Conservation (phyloP, 2,113 vertebrate species). For the Vimba vimba region DNA sequence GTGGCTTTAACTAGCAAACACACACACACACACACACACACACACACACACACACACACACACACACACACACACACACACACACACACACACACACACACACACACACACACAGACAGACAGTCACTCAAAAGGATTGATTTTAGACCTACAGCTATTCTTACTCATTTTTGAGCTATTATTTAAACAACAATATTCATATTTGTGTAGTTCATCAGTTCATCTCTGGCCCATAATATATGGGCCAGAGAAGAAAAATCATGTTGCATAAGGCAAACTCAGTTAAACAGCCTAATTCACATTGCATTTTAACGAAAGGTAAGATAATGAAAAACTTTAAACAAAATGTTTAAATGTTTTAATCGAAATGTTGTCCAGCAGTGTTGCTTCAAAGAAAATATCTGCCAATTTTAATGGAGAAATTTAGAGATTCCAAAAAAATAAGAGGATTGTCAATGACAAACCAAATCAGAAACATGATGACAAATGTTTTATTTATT, state of each 20-base stretch:
- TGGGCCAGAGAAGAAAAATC: background rate
- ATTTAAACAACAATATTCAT: background rate
- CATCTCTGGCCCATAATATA: background rate
- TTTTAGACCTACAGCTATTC: background rate
- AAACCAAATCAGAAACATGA: background rate
- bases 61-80: background rate
- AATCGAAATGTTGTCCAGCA: background rate
- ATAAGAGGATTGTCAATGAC: background rate
- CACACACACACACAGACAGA: no score
- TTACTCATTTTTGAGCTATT: background rate
- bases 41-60: background rate
- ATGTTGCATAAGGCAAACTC: background rate
- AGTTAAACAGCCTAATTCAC: background rate
- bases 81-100: no score
- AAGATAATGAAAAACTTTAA: background rate
- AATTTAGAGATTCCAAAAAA: background rate
- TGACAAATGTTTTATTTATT: background rate
- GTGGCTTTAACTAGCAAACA: slow-evolving; percentile 19
- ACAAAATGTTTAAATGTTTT: no score
- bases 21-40: background rate
- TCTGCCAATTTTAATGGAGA: background rate
- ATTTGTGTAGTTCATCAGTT: background rate
- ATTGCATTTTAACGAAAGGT: background rate
- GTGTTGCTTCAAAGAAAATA: background rate
- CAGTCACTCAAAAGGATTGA: background rate